Conservation (phyloP, 2,888 invertebrate species). For the Chrysolina oricalcia region DNA sequence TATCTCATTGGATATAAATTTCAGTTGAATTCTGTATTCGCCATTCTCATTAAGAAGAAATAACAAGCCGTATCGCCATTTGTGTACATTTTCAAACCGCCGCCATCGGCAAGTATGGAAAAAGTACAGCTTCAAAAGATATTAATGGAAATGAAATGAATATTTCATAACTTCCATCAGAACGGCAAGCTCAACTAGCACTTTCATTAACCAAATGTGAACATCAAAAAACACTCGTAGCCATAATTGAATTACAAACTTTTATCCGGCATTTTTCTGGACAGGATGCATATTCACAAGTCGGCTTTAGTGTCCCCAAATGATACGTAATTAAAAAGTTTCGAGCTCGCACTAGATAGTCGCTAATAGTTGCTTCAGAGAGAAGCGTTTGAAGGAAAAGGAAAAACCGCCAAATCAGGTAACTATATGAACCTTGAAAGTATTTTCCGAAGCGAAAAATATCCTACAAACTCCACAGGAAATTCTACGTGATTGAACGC, state of each 20-base stretch:
- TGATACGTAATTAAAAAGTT: constrained; percentile 17
- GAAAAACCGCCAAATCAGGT: constrained; percentile 55
- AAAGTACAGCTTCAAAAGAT: not conserved
- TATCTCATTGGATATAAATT: too few species aligned
- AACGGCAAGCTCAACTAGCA: not conserved
- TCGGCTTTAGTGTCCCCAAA: constrained; percentile 9
- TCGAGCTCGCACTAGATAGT: not conserved
- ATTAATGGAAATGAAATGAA: constrained; percentile 17
- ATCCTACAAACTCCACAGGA: constrained; percentile 60
- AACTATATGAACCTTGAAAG: constrained; percentile 55
- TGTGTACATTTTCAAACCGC: not conserved
- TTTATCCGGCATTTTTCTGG: not conserved
- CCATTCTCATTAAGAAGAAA: not conserved
- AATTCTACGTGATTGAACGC: constrained; percentile 65
- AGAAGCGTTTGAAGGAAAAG: not conserved
- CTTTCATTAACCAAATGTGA: constrained; percentile 15
- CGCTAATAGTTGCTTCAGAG: not conserved
- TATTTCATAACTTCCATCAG: constrained; percentile 22
- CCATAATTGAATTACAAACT: constrained; percentile 20
- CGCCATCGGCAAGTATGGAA: not conserved
- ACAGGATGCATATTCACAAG: constrained; percentile 3
- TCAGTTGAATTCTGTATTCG: not conserved
- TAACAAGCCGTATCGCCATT: not conserved
- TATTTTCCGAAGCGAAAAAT: constrained; percentile 63
- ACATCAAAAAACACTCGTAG: constrained; percentile 21